Conservation (phyloP, 1,140 invertebrate genomes). For the Zaprionus tsacasi region DNA sequence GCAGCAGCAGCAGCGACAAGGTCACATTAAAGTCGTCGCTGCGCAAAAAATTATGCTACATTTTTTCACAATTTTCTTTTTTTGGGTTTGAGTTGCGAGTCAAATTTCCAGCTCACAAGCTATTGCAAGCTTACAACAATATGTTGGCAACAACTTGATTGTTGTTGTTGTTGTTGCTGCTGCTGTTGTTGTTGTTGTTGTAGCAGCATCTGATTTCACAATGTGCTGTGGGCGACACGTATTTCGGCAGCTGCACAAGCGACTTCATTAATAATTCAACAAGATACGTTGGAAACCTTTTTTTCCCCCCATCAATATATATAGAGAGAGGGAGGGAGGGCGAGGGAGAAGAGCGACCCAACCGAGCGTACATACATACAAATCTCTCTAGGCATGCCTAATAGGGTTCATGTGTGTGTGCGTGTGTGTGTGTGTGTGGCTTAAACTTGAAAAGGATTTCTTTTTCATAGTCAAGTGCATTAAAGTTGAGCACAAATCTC, state of each 20-base stretch:
- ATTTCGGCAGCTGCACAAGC: slow-evolving; percentile 27
- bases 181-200: slow-evolving; percentile 24
- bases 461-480: slow-evolving; percentile 22
- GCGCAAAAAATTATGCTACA: neutral
- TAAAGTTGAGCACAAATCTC: slow-evolving; percentile 50
- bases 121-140: slow-evolving; percentile 31
- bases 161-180: slow-evolving; percentile 18
- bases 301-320: slow-evolving; percentile 57
- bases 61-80: neutral
- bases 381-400: slow-evolving; percentile 23
- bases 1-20: slow-evolving; percentile 20
- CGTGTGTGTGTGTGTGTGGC: neutral
- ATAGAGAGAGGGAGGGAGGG: too few relatives aligned
- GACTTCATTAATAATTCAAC: slow-evolving; percentile 80
- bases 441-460: slow-evolving; percentile 19
- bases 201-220: slow-evolving; percentile 54
- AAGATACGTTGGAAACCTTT: slow-evolving; percentile 63
- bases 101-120: slow-evolving; percentile 43
- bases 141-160: slow-evolving; percentile 28
- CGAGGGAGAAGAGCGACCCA: slow-evolving; percentile 34
- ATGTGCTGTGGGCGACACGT: slow-evolving; percentile 39
- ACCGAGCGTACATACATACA: slow-evolving; percentile 40
- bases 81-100: slow-evolving; percentile 13
- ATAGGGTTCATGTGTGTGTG: neutral
- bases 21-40: slow-evolving; percentile 39